phyloP scores from a whole-genome alignment of 2,113 vertebrate genomes.

The Chlamydotis undulata region DNA sequence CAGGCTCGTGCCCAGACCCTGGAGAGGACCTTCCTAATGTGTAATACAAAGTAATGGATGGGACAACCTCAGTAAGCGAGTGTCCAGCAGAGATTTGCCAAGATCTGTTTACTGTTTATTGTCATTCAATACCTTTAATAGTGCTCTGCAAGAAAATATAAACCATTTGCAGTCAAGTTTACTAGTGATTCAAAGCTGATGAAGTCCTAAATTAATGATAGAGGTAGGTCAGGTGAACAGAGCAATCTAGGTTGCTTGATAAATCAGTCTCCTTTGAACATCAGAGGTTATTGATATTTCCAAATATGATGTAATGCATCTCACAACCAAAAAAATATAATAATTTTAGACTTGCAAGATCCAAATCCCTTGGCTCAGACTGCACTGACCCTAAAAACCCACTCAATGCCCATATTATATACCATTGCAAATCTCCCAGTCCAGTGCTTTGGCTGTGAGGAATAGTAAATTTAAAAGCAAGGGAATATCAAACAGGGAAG shows the following conservation, averaged over 20 bases:
- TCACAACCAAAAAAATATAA: not conserved
- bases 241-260: not conserved
- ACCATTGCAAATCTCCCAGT: not conserved
- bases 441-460: conserved; percentile 3
- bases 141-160: not conserved
- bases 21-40: not conserved
- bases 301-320: not conserved
- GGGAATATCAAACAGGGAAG: conserved; percentile 7
- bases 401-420: not conserved
- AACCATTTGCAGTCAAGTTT: not conserved
- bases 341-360: not conserved
- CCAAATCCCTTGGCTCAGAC: not conserved
- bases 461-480: conserved; percentile 31
- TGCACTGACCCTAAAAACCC: conserved; percentile 1
- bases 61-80: not conserved
- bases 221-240: not conserved
- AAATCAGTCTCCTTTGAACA: not conserved
- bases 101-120: not conserved
- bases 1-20: not conserved
- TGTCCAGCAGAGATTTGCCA: not conserved
- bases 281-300: not conserved
- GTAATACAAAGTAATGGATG: not conserved
- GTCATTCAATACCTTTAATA: not conserved
- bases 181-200: not conserved
- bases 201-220: not conserved